A percentile compares a stretch with the other conserved stretches of the same genome.
phyloP scores from a whole-genome alignment of 2,888 invertebrate species.

The Seira sanloemensis region DNA sequence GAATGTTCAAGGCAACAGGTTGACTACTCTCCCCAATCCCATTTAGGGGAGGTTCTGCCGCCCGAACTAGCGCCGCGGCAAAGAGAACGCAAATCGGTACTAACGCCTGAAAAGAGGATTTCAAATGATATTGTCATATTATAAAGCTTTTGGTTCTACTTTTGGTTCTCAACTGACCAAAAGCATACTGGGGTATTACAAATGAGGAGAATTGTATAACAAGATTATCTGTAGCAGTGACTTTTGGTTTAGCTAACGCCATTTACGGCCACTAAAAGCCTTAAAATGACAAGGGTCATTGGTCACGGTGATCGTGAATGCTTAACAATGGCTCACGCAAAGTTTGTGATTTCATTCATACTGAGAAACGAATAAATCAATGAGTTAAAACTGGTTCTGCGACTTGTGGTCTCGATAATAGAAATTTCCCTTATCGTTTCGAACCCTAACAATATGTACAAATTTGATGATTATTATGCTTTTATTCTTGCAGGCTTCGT shows the following conservation, averaged over 20 bases:
- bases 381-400: constrained; percentile 46
- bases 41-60: constrained; percentile 66
- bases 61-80: constrained; percentile 41
- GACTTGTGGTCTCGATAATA: constrained; percentile 32
- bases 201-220: background rate
- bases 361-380: background rate
- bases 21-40: constrained; percentile 39
- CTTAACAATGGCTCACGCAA: background rate
- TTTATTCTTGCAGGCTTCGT: no score
- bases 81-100: constrained; percentile 52
- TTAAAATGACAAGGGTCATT: background rate
- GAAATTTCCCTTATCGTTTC: constrained; percentile 52
- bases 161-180: no score
- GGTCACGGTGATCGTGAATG: background rate
- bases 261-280: background rate
- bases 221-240: background rate
- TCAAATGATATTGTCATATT: background rate
- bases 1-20: constrained; percentile 22
- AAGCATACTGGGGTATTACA: background rate
- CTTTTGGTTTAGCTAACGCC: background rate
- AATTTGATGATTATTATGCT: background rate
- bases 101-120: constrained; percentile 57
- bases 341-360: background rate
- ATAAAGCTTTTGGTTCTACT: no score
- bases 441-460: constrained; percentile 11